Conservation (phyloP, 2,113 vertebrate genomes). For the Malurus alboscapulatus region DNA sequence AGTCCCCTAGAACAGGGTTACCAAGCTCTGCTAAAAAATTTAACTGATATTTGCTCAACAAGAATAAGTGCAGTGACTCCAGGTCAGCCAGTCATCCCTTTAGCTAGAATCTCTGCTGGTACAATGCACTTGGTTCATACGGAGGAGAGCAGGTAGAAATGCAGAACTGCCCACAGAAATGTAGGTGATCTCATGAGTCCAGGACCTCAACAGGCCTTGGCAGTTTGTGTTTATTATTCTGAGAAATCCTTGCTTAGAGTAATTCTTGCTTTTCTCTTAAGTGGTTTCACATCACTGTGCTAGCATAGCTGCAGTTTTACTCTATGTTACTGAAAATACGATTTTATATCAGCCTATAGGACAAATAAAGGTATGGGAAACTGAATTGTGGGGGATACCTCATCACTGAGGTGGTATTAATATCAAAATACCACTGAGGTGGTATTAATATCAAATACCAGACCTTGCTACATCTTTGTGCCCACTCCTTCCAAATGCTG, state of each 20-base stretch:
- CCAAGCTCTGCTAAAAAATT: neutral
- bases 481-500: neutral
- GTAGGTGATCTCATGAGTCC: neutral
- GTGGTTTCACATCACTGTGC: neutral
- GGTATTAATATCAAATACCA: neutral
- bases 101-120: neutral
- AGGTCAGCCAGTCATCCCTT: neutral
- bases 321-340: neutral
- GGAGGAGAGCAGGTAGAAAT: neutral
- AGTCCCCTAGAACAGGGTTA: neutral
- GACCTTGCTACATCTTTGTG: neutral
- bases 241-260: neutral
- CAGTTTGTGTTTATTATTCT: neutral
- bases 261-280: neutral
- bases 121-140: rapidly evolving
- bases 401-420: neutral
- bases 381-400: neutral
- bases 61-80: neutral
- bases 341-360: neutral
- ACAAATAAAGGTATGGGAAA: neutral
- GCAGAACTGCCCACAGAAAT: neutral
- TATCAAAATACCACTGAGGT: neutral
- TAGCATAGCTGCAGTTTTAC: neutral
- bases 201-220: neutral
- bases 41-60: neutral